Conservation (phyloP, 2,113 vertebrate genomes). For the Alces alces region DNA sequence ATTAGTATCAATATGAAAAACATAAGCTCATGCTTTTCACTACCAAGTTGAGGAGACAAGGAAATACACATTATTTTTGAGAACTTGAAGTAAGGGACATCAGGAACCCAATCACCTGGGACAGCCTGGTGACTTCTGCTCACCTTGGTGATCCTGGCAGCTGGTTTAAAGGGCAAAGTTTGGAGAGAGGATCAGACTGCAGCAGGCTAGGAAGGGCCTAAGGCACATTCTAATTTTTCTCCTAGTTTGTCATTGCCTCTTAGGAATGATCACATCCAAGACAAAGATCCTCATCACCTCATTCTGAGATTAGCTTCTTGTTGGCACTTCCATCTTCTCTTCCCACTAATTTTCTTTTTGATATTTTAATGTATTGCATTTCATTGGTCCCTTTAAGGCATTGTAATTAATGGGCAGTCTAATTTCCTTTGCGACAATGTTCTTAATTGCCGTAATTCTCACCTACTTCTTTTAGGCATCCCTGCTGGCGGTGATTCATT, state of each 20-base stretch:
- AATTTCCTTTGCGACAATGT: slow-evolving; percentile 80
- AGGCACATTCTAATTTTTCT: background rate
- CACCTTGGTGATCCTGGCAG: background rate
- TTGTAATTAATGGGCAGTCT: slow-evolving; percentile 81
- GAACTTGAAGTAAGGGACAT: background rate
- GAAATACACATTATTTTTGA: background rate
- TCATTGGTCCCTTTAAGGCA: slow-evolving; percentile 74
- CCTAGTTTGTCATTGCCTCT: background rate
- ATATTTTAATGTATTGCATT: slow-evolving; percentile 74
- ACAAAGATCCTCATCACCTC: background rate
- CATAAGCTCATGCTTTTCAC: background rate
- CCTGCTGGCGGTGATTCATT: slow-evolving; percentile 76
- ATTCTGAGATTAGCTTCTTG: background rate
- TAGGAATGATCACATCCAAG: background rate
- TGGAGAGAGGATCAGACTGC: background rate
- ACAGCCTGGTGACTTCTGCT: background rate
- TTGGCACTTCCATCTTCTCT: background rate
- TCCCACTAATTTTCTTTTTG: slow-evolving; percentile 60
- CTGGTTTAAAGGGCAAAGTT: background rate
- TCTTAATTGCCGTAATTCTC: slow-evolving; percentile 82
- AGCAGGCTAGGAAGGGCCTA: background rate
- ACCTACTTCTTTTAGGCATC: slow-evolving; percentile 76
- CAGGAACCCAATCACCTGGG: background rate
- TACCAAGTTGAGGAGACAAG: background rate
- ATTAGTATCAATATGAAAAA: background rate